These are phyloP conservation scores for Melanerpes aurifrons DNA, from an alignment of 2,113 vertebrate species.

Conservation along the genomic window DNA sequence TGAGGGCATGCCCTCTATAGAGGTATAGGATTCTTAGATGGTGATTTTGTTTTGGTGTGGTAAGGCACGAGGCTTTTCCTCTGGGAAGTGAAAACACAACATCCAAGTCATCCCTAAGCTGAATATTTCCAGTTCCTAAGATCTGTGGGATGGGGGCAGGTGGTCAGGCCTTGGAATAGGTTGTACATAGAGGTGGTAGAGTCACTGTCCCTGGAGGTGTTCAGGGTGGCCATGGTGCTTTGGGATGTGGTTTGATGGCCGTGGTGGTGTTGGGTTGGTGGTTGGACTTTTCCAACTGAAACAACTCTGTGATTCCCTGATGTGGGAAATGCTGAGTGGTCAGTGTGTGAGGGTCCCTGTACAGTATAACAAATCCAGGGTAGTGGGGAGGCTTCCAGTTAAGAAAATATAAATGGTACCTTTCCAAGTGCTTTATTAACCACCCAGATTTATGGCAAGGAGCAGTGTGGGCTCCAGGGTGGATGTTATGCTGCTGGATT, in stretches of 20 bases:
- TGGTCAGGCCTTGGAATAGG: too few species aligned
- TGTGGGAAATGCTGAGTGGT: background rate
- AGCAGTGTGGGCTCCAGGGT: background rate
- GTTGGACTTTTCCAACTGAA: too few species aligned
- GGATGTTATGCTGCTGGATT: background rate
- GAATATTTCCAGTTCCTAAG: background rate
- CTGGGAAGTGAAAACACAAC: background rate
- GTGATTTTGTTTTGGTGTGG: background rate
- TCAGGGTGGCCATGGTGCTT: too few species aligned
- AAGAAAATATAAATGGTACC: background rate
- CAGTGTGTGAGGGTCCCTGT: accelerated
- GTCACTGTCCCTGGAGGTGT: too few species aligned
- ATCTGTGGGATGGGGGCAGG: background rate
- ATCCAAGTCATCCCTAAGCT: background rate
- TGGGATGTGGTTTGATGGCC: too few species aligned
- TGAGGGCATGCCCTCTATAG: accelerated
- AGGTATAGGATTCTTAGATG: background rate
- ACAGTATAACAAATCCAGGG: background rate
- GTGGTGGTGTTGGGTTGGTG: too few species aligned
- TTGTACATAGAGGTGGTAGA: too few species aligned
- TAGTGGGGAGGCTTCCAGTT: background rate
- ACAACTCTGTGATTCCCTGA: background rate
- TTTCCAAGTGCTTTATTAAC: background rate
- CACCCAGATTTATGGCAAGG: background rate
- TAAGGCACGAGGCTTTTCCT: background rate